Evolutionary conservation across 1,140 invertebrate genomes (phyloP).

Genomic region (Rhopalosiphum padi): DNA sequence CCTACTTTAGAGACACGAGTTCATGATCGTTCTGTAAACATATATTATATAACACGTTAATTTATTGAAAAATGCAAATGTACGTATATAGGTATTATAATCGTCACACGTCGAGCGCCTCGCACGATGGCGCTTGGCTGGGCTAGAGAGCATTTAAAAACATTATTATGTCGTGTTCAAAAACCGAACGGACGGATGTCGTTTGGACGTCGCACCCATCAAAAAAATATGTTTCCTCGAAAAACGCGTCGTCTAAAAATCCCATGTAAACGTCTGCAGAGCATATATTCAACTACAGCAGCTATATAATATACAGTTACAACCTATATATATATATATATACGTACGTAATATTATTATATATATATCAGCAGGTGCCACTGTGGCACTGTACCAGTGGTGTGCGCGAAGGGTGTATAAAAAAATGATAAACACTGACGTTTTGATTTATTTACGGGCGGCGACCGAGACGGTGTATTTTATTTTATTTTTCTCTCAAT

Average conservation of each 20-base stretch:
- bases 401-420: background rate
- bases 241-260: background rate
- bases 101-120: background rate
- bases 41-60: background rate
- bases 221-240: background rate
- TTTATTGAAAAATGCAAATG: background rate
- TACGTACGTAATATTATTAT: background rate
- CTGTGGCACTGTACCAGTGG: background rate
- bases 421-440: constrained; percentile 22
- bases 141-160: background rate
- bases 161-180: background rate
- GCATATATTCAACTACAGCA: too few species aligned
- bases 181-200: background rate
- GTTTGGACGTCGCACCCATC: background rate
- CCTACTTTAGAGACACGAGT: background rate
- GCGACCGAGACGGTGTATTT: background rate
- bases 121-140: background rate
- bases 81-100: background rate
- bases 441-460: constrained; percentile 38
- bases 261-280: too few species aligned
- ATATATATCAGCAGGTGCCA: background rate
- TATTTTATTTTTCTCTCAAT: background rate
- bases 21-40: background rate
- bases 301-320: background rate
- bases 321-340: background rate